Percentiles rank a stretch among this genome's conserved stretches.
phyloP scores from a whole-genome alignment of 1,140 invertebrate genomes.

The Lepidurus packardi region DNA sequence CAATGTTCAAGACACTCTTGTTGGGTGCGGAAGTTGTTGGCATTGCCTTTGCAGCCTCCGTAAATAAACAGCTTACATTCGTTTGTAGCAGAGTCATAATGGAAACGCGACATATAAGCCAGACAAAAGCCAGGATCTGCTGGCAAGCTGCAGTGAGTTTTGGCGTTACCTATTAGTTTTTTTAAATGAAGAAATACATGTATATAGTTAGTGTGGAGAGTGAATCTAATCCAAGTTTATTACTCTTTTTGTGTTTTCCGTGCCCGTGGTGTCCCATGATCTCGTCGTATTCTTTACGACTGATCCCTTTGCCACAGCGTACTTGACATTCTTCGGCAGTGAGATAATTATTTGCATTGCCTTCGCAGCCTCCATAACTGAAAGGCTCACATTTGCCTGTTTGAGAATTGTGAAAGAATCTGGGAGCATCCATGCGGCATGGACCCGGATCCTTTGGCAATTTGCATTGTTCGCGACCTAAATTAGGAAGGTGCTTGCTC shows the following conservation, averaged over 20 bases:
- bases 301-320: slow-evolving; percentile 35
- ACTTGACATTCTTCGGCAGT: slow-evolving; percentile 43
- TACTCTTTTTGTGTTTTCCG: neutral
- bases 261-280: neutral
- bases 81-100: slow-evolving; percentile 18
- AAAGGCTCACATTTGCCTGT: slow-evolving; percentile 49
- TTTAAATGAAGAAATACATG: neutral
- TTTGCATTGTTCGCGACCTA: slow-evolving; percentile 12
- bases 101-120: slow-evolving; percentile 17
- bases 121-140: slow-evolving; percentile 32
- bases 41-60: slow-evolving; percentile 84
- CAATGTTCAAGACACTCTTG: slow-evolving; percentile 71
- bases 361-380: slow-evolving; percentile 53
- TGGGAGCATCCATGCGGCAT: slow-evolving; percentile 41
- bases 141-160: slow-evolving; percentile 30
- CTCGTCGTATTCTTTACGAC: neutral
- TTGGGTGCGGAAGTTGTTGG: slow-evolving; percentile 77
- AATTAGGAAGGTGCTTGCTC: neutral
- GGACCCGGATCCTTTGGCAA: slow-evolving; percentile 26
- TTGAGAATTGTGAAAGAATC: slow-evolving; percentile 50
- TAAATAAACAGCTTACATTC: slow-evolving; percentile 60
- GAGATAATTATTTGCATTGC: slow-evolving; percentile 53
- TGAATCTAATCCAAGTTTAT: neutral
- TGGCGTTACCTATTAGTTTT: neutral
- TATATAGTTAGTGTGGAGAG: neutral